Conservation (phyloP, 2,888 invertebrate species). For the Caenorhabditis afra region DNA sequence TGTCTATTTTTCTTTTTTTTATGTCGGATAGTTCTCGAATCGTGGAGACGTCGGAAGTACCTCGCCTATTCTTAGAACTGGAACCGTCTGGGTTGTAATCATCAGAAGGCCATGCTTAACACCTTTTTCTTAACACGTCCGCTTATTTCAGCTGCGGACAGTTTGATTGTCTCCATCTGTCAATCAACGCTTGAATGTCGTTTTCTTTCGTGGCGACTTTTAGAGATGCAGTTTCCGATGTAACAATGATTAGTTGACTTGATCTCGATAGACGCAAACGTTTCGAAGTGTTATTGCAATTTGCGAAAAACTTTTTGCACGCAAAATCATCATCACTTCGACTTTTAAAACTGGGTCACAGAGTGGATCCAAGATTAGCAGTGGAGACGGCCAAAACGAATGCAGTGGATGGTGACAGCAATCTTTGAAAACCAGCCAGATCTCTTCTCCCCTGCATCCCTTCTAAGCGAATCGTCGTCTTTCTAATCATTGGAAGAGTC, state of each 20-base stretch:
- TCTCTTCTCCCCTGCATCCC: not conserved
- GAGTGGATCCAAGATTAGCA: too few relatives aligned
- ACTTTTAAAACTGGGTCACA: too few relatives aligned
- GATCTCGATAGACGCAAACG: constrained; percentile 5
- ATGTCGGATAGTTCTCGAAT: constrained; percentile 1
- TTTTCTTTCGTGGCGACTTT: constrained; percentile 15
- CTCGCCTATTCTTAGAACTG: too few relatives aligned
- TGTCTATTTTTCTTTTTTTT: too few relatives aligned
- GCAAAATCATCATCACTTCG: too few relatives aligned
- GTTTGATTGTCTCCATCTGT: not conserved
- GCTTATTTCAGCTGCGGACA: not conserved
- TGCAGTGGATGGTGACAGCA: constrained; percentile 1
- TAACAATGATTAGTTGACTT: constrained; percentile 11
- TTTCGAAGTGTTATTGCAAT: not conserved
- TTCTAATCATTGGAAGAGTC: not conserved
- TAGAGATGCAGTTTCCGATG: constrained; percentile 14
- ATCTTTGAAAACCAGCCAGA: constrained; percentile 30
- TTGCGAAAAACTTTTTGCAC: too few relatives aligned
- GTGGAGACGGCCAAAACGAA: not conserved
- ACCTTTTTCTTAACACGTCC: constrained; percentile 4
- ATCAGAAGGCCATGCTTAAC: not conserved
- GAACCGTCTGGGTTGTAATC: too few relatives aligned
- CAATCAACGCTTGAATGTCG: not conserved
- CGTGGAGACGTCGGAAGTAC: too few relatives aligned
- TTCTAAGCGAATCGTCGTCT: not conserved